A percentile compares a stretch with the other conserved stretches of the same genome.
Conservation (phyloP, 2,888 invertebrate genomes). For the Tromatobia lineatoria region DNA sequence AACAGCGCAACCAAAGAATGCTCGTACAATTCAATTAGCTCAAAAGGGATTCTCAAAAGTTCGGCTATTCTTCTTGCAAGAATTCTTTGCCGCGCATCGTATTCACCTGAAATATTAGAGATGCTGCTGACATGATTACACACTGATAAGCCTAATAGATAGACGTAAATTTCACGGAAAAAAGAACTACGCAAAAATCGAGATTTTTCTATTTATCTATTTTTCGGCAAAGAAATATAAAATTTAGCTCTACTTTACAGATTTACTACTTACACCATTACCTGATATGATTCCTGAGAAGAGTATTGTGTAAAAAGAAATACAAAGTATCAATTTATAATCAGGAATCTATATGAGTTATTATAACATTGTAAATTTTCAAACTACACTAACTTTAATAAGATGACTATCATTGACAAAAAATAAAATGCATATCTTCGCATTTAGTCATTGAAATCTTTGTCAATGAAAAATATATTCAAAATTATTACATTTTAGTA, state of each 20-base stretch:
- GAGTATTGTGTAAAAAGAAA: conserved; percentile 59
- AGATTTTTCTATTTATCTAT: neutral
- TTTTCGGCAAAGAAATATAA: neutral
- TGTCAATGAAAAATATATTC: no score
- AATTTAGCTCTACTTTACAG: conserved; percentile 27
- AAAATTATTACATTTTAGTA: no score
- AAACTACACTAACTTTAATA: no score
- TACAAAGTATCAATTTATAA: conserved; percentile 43
- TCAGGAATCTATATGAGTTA: neutral
- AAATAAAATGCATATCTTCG: no score
- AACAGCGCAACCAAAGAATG: conserved; percentile 87
- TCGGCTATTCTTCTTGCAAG: conserved; percentile 87
- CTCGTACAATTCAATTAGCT: conserved; percentile 88
- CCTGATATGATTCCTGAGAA: conserved; percentile 71
- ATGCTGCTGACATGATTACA: neutral
- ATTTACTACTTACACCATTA: conserved; percentile 51
- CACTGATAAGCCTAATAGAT: neutral
- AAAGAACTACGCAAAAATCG: neutral
- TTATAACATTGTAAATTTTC: neutral
- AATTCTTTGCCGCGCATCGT: conserved; percentile 88
- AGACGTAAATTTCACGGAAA: neutral
- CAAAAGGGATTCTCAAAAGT: conserved; percentile 86
- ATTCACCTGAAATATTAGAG: conserved; percentile 86
- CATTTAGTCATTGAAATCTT: no score
- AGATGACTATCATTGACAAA: no score